Percentiles rank a stretch among this genome's conserved stretches.
Evolutionary conservation across 1,140 invertebrate species (phyloP).

Genomic region (Scaptomyza hsui): DNA sequence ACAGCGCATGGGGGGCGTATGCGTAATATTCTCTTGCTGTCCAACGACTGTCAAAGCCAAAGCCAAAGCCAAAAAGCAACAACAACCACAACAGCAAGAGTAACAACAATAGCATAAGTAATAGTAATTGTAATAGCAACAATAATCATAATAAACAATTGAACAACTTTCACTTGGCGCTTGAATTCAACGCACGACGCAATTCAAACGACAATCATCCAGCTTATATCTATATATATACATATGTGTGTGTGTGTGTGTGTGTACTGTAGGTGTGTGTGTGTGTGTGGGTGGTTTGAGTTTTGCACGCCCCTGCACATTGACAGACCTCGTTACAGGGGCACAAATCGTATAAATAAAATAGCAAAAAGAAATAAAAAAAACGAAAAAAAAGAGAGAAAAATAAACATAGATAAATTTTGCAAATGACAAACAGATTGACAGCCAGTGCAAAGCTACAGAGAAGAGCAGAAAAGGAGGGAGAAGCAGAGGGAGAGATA

Average conservation of each 20-base stretch:
- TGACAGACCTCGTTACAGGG: slow-evolving; percentile 30
- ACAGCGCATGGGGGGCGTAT: slow-evolving; percentile 28
- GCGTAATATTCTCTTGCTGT: slow-evolving; percentile 43
- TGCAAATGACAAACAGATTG: slow-evolving; percentile 42
- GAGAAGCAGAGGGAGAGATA: not conserved
- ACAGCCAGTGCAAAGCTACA: not conserved
- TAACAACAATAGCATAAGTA: slow-evolving; percentile 45
- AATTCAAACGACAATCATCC: slow-evolving; percentile 72
- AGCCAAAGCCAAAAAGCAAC: slow-evolving; percentile 3
- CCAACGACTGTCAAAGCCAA: slow-evolving; percentile 3
- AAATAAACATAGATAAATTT: slow-evolving; percentile 32
- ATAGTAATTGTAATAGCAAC: slow-evolving; percentile 48
- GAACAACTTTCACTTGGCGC: slow-evolving; percentile 81
- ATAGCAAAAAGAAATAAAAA: slow-evolving; percentile 1
- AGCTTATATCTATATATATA: slow-evolving; percentile 12
- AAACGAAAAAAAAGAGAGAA: slow-evolving; percentile 13
- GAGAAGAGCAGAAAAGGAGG: not conserved
- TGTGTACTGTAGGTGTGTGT: slow-evolving; percentile 40
- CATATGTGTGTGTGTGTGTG: slow-evolving; percentile 28
- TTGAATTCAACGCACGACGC: slow-evolving; percentile 81
- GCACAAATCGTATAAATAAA: slow-evolving; percentile 27
- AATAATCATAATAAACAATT: slow-evolving; percentile 80
- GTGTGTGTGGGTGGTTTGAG: slow-evolving; percentile 32
- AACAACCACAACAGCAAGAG: slow-evolving; percentile 7
- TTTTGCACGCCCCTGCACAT: slow-evolving; percentile 52